Base-by-base conservation (phyloP, 2,888 invertebrate species). In the Hofmannophila pseudospretella region DNA sequence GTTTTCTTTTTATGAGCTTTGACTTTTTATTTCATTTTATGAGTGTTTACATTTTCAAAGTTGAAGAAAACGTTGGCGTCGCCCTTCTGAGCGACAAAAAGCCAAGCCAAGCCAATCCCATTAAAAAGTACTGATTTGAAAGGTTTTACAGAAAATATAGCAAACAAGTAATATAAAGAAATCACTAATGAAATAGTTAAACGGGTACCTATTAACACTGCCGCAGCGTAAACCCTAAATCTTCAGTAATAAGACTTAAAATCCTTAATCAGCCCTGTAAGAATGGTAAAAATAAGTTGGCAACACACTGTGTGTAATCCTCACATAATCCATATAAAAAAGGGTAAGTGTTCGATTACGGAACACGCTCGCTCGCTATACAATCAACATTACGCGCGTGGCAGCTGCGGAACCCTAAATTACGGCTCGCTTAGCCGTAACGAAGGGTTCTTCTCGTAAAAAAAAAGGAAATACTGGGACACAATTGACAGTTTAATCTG, bases 361-460 rank as follows among this genome's bases (percentile, higher is more conserved):
- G 39, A 39, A 44, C 54, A 19, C 26, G 44, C 51, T 48, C 59
- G 50, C 57, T 61, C 62, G 66, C 78, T 78, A 84, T 84, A 80
- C 82, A 84, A 85, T 84, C 81, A 82, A 71, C 80, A 77, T 85
- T 80, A 82, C 70, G 64, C 65, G 69, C 59, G 73, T 56, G 67
- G 66, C 85, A 85, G 85, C 80, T 85, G 85, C 54, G 71, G 70
- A 68, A 63, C 74, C 74, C 79, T 79, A 78, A 81, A 78, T 78
- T 81, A 81, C 75, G 70, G 59, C 60, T 50, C 74, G 68, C 69
- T 78, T 73, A 66, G 65, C 62, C 58, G 64, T 57, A 67, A 63
- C 68, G 68, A 72, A 77, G 81, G 82, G 77, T 68, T 65, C 69
- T 58, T 50, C 53, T 57, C 51, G 58, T 46, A 54, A 51, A 58